Base-by-base conservation (phyloP, 1,140 invertebrate genomes). In the Colletes gigas region DNA sequence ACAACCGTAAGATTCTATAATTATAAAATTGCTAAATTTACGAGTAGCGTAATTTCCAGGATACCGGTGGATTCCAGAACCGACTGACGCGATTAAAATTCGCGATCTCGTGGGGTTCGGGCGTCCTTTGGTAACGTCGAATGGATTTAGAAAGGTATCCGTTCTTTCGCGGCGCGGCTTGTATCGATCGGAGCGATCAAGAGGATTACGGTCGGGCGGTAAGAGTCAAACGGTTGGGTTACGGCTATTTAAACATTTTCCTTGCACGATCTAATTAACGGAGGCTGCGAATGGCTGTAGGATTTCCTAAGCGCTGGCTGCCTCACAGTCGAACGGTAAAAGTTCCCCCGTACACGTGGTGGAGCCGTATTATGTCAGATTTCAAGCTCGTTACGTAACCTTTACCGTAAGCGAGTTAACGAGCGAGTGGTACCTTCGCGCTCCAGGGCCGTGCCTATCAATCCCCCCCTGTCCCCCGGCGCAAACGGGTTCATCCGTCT, bases 321-420 rank as follows among this genome's bases (percentile, higher is more conserved):
- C 39, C 39, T 30, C 21, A 50, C 54, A 7, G 54, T 10, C 10
- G 8, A 47, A 69, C 52, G 39, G 77, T 73, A 73, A 79, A 79
- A 73, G 69, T 70, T 78, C 57, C 50, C 50, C 54, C 12, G 52
- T 55, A 50, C 57, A 57, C 71, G 70, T 57, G 78, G 70, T 52
- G 75, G 57, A 63, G 50, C 47, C 57, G 65, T 63, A 78, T 78
- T 77, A 82, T 80, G 81, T 73, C 76, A 79, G 67, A 78, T 67
- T 73, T 73, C 73, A 72, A 66, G 81, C 77, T 67, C 55, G 60
- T 83, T 83, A 81, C 81, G 69, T 83, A 83, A 83, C 63, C 30
- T 47, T 21, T 73, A 59, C 77, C 81, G 77, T 83, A 83, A 83
- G 69, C 62, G 59, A 72, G 60, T 73, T 79, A 79, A 79, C 52